Base-by-base conservation (phyloP, 1,140 invertebrate genomes). In the Drosophila athabasca region DNA sequence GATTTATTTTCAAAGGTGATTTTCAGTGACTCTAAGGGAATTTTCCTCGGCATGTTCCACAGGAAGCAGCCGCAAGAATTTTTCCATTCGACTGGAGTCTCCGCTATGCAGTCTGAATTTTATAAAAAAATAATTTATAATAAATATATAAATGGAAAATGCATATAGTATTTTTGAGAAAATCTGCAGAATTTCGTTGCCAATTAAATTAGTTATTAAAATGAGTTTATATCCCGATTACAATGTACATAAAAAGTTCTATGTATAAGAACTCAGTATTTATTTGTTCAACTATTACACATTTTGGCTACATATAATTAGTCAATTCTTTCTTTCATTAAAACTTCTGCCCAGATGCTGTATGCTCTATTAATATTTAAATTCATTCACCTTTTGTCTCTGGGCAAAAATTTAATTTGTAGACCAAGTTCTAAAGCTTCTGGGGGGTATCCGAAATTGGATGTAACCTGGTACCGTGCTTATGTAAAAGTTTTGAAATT, bases 341-440 rank as follows among this genome's bases (percentile, higher is more conserved):
- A 77, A 87, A 84, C 35, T 73, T 69, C 69, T 49, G 6, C 11
- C 41, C 73, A 74, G 79, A 77, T 81, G 69, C 65, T 57, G 45
- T 41, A 77, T 81, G 69, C 65, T 57, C 43, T 41, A 52, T 57
- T 73, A 54, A 77, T 69, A 66, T 62, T 77, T 76, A 75, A 82
- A 82, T 76, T 69, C 68, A 65, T 64, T 64, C 58, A 87, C 76
- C 83, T 80, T 77, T 87, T 78, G 75, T 79, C 75, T 64, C 67
- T 39, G 66, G 17, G 45, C 57, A 49, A 88, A 87, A 85, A 87
- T 88, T 82, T 54, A 87, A 87, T 87, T 87, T 87, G 22, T 49
- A 65, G 67, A 71, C 68, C 48, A 39, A 53, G 53, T 65, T 62
- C 46, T 49, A 83, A 84, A 84, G 80, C 84, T 70, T 76, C 53